Percentiles rank a stretch among this genome's conserved stretches.
Evolutionary conservation across 1,140 invertebrate genomes (phyloP).

Genomic region (Aphidius ervi): DNA sequence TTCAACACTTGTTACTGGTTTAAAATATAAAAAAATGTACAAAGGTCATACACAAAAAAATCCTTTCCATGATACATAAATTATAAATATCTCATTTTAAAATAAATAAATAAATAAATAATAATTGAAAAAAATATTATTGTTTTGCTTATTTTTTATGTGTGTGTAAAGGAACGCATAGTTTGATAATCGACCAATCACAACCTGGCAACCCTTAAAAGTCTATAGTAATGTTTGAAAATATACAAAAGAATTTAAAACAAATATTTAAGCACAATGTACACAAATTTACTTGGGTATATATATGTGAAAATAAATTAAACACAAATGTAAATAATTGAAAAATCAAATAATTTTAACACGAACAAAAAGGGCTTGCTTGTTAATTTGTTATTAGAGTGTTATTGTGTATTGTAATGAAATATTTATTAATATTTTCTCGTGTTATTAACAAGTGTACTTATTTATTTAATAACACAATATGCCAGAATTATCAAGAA

Average conservation of each 20-base stretch:
- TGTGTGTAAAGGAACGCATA: slow-evolving; percentile 10
- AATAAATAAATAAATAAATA: background rate
- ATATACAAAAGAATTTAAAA: too few relatives aligned
- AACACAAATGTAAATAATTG: too few relatives aligned
- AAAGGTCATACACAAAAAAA: slow-evolving; percentile 62
- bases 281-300: slow-evolving; percentile 9
- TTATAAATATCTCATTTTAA: background rate
- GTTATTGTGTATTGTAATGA: slow-evolving; percentile 10
- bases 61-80: slow-evolving; percentile 49
- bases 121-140: background rate
- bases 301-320: too few relatives aligned
- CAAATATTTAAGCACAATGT: too few relatives aligned
- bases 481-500: slow-evolving; percentile 41
- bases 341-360: too few relatives aligned
- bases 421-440: background rate
- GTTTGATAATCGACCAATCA: slow-evolving; percentile 38
- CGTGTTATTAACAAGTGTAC: background rate
- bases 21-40: slow-evolving; percentile 81
- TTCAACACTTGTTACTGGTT: slow-evolving; percentile 76
- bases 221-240: too few relatives aligned
- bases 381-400: slow-evolving; percentile 14
- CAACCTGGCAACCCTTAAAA: slow-evolving; percentile 32
- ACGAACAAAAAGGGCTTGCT: slow-evolving; percentile 3
- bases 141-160: background rate
- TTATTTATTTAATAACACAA: slow-evolving; percentile 23